Evolutionary conservation across 2,113 vertebrate species (phyloP).

Genomic region (Hemicordylus capensis): DNA sequence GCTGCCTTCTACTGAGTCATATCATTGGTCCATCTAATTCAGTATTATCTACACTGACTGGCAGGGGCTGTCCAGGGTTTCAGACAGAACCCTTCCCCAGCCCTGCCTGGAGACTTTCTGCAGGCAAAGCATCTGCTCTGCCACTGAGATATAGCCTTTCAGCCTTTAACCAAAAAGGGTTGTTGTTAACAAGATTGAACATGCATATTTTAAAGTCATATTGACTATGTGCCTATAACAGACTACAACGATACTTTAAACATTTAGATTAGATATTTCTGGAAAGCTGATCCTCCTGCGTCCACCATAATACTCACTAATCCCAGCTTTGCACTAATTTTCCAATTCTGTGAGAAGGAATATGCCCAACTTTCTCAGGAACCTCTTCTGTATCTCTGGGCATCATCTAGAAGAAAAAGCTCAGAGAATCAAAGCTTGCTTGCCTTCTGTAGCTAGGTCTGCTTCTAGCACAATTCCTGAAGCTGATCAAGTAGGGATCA

Average conservation of each 20-base stretch:
- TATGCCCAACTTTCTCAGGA: constrained; percentile 17
- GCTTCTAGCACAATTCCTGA: background rate
- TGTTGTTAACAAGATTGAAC: background rate
- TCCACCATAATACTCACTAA: background rate
- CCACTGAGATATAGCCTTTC: too few relatives aligned
- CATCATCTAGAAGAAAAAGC: constrained; percentile 2
- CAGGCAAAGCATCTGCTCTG: too few relatives aligned
- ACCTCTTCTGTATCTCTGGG: background rate
- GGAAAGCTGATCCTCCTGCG: background rate
- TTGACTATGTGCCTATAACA: background rate
- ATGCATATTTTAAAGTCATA: background rate
- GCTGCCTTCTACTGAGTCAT: too few relatives aligned
- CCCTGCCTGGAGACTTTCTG: too few relatives aligned
- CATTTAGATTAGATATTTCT: background rate
- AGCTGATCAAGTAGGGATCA: constrained; percentile 30
- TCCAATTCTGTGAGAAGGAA: constrained; percentile 6
- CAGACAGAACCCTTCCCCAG: too few relatives aligned
- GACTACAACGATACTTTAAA: background rate
- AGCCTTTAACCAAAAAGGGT: constrained; percentile 13
- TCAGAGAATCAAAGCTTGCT: background rate
- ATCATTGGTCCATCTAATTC: too few relatives aligned
- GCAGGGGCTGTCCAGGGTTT: too few relatives aligned
- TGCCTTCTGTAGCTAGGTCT: background rate
- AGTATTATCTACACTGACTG: too few relatives aligned
- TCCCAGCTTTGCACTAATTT: background rate